Evolutionary conservation across 2,113 vertebrate species (phyloP).

Genomic region (Upupa epops): DNA sequence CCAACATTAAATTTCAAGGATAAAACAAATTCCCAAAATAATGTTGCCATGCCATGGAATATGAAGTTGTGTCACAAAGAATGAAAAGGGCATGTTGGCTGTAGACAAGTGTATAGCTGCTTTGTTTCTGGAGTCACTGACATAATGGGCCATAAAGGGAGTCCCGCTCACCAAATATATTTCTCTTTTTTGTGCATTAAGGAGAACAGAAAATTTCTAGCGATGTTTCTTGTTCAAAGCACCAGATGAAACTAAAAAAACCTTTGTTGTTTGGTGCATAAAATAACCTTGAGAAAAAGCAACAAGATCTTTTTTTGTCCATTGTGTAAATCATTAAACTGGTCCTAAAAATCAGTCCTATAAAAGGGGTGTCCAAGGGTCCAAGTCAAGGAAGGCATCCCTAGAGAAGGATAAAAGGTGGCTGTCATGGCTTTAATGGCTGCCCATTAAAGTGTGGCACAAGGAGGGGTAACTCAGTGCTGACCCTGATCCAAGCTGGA

Average conservation of each 20-base stretch:
- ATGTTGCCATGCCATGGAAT: neutral
- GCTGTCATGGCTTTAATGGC: neutral
- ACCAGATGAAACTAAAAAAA: neutral
- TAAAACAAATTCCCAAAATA: neutral
- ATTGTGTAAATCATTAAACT: conserved; percentile 26
- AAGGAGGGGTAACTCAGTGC: neutral
- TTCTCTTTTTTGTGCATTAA: neutral
- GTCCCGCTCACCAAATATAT: rapidly evolving
- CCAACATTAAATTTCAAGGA: neutral
- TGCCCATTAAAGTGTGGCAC: neutral
- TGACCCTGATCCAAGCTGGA: neutral
- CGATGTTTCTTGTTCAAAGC: neutral
- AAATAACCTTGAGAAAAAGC: conserved; percentile 40
- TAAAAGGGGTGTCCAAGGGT: neutral
- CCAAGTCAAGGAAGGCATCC: neutral
- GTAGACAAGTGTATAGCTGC: neutral
- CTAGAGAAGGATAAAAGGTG: neutral
- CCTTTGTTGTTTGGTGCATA: neutral
- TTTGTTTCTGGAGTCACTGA: neutral
- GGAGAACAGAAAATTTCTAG: neutral
- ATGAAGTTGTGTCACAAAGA: neutral
- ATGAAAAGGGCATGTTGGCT: neutral
- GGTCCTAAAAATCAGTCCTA: neutral
- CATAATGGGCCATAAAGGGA: neutral
- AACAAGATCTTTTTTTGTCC: conserved; percentile 14